Conservation (phyloP, 2,797 vertebrate genomes). For the Amblyraja radiata region DNA sequence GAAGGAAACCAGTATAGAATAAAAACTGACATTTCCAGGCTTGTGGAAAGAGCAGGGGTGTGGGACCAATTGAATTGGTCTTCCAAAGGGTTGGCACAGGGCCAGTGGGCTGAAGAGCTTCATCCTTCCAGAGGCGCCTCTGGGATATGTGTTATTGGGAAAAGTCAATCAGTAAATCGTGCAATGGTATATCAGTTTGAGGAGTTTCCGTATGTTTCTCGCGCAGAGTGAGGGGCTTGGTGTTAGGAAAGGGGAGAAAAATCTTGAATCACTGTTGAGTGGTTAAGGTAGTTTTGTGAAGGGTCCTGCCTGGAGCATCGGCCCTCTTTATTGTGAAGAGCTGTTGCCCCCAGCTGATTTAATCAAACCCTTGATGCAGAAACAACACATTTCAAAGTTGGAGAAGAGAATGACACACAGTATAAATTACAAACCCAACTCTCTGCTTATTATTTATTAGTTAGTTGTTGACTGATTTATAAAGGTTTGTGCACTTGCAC, state of each 20-base stretch:
- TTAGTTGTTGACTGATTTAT: slow-evolving; percentile 31
- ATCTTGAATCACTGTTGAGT: slow-evolving; percentile 28
- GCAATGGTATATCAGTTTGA: not conserved
- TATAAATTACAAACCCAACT: slow-evolving; percentile 37
- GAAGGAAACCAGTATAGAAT: not conserved
- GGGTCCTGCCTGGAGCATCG: not conserved
- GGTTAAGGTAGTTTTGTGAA: not conserved
- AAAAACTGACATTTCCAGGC: not conserved
- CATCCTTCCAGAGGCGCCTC: not conserved
- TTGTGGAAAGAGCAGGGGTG: not conserved
- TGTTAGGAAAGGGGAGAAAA: not conserved
- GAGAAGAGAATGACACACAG: slow-evolving; percentile 17
- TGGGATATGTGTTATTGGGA: not conserved
- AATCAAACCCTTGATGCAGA: slow-evolving; percentile 21
- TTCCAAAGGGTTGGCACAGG: not conserved
- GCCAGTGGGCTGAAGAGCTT: not conserved
- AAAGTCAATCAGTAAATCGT: not conserved
- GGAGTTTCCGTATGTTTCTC: not conserved
- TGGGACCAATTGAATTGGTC: not conserved
- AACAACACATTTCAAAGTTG: slow-evolving; percentile 28
- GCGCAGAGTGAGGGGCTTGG: too few relatives aligned
- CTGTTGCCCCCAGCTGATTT: slow-evolving; percentile 31
- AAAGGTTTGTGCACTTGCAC: slow-evolving; percentile 17
- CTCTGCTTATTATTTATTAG: slow-evolving; percentile 38
- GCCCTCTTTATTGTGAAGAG: slow-evolving; percentile 5